Evolutionary conservation across 2,797 vertebrate genomes (phyloP).

Genomic region (Podarcis siculus): DNA sequence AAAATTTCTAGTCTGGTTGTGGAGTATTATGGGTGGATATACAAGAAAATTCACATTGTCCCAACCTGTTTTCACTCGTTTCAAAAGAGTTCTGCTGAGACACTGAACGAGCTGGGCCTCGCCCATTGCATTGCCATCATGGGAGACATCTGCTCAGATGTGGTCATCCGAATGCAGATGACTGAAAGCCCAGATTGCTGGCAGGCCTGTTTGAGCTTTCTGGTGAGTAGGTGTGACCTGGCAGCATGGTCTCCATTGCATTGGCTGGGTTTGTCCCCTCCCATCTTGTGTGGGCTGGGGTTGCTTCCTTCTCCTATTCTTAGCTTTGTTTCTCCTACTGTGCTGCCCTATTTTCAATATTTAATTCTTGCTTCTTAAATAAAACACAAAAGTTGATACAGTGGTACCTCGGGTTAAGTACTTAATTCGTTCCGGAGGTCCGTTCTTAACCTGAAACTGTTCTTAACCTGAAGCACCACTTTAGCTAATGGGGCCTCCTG

Average conservation of each 20-base stretch:
- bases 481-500: too few species aligned
- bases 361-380: not conserved
- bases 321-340: not conserved
- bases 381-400: too few species aligned
- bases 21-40: not conserved
- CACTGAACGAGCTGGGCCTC: slow-evolving; percentile 64
- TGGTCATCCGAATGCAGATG: slow-evolving; percentile 71
- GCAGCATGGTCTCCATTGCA: too few species aligned
- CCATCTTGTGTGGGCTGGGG: accelerated
- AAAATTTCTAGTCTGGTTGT: not conserved
- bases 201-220: slow-evolving; percentile 77
- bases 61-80: not conserved
- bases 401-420: too few species aligned
- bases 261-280: too few species aligned
- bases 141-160: slow-evolving; percentile 80
- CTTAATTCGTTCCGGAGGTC: too few species aligned
- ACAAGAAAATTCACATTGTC: not conserved
- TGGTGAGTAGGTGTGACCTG: slow-evolving; percentile 76
- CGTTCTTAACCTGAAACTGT: too few species aligned
- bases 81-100: slow-evolving; percentile 70
- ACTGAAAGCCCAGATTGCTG: slow-evolving; percentile 77
- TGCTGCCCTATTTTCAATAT: not conserved
- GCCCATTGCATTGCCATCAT: slow-evolving; percentile 74
- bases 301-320: not conserved
- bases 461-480: too few species aligned